A percentile compares a stretch with the other conserved stretches of the same genome.
These are phyloP conservation scores for Alectoris magna DNA, from an alignment of 2,797 vertebrate genomes.

Conservation along the genomic window DNA sequence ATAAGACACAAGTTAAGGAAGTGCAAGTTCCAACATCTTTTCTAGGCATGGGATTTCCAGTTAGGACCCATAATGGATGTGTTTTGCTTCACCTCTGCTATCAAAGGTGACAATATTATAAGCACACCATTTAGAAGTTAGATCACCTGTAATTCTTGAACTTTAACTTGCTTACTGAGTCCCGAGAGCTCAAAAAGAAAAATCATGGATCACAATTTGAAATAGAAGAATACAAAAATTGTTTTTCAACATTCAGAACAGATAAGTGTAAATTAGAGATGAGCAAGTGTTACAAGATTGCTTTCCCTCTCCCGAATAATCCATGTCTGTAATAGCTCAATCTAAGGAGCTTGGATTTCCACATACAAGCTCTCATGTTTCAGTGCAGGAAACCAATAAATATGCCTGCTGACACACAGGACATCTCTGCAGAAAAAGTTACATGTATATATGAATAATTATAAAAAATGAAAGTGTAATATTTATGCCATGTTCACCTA, in stretches of 20 bases:
- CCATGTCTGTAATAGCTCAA: background rate
- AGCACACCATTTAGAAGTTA: background rate
- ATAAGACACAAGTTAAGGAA: background rate
- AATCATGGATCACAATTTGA: background rate
- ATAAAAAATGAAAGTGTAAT: background rate
- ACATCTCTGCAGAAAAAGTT: background rate
- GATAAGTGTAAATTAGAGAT: background rate
- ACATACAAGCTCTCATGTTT: background rate
- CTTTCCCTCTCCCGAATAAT: rapidly evolving
- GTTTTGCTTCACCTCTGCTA: background rate
- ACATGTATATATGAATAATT: background rate
- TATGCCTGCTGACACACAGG: background rate
- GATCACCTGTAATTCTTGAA: background rate
- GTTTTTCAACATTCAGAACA: background rate
- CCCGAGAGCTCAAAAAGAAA: background rate
- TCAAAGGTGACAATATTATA: background rate
- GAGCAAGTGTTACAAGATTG: background rate
- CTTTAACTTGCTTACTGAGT: background rate
- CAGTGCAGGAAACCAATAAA: background rate
- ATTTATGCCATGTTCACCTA: background rate
- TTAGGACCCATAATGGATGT: background rate
- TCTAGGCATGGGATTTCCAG: background rate
- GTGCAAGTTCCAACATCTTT: background rate
- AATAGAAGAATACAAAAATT: background rate
- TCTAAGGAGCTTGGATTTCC: background rate